Evolutionary conservation across 2,113 vertebrate species (phyloP).

Genomic region (Sialia sialis): DNA sequence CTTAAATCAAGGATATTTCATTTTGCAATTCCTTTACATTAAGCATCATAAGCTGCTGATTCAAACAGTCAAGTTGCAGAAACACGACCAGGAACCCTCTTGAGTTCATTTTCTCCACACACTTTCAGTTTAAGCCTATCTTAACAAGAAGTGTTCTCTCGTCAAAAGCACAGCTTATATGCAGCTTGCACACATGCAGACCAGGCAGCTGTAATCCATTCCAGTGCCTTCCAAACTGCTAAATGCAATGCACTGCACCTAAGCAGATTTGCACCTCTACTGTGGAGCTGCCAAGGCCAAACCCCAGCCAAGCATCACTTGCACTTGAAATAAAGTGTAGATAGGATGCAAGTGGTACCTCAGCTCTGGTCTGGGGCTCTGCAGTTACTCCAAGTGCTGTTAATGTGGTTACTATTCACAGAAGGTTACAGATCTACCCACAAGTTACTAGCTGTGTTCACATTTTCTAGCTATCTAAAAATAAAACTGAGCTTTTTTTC

Average conservation of each 20-base stretch:
- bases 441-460: neutral
- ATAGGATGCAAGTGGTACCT: neutral
- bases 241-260: neutral
- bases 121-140: slow-evolving; percentile 15
- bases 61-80: neutral
- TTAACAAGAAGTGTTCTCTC: neutral
- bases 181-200: neutral
- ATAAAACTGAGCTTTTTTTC: neutral
- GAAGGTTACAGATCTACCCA: neutral
- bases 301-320: neutral
- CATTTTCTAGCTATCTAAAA: neutral
- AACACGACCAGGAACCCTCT: neutral
- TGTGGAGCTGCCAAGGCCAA: neutral
- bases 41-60: neutral
- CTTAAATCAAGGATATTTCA: neutral
- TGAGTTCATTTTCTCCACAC: neutral
- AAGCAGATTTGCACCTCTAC: neutral
- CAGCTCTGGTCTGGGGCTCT: neutral
- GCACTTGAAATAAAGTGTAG: neutral
- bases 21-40: neutral
- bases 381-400: neutral
- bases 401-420: neutral
- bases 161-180: accelerated
- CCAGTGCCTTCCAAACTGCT: neutral
- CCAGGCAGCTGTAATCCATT: neutral